Evolutionary conservation across 1,140 invertebrate genomes (phyloP), one percentile per base, ranked within the genome.

Genomic region (Lithobius niger): DNA sequence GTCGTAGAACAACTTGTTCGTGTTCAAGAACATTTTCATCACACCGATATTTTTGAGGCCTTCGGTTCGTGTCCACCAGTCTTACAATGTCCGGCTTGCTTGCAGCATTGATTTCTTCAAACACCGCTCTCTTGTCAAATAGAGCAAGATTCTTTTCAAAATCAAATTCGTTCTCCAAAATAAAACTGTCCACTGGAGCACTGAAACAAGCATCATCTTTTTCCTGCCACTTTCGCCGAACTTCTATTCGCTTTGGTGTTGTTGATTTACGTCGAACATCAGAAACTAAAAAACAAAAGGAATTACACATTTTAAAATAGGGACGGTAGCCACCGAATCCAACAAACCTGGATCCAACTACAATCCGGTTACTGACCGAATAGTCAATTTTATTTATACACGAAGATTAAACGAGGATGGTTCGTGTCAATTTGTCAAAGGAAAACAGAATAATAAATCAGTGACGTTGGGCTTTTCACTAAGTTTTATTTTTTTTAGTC

Each of bases 81-180:
- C 69, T 67, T 52, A 82, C 71, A 21, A 84, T 73, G 64, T 86
- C 83, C 3, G 82, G 82, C 61, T 81, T 82, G 44, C 79, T 76
- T 16, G 77, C 75, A 59, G 67, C 68, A 60, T 83, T 80, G 56
- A 86, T 79, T 69, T 85, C 78, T 63, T 88, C 81, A 79, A 81
- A 83, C 56, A 79, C 73, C 43, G 81, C 82, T 69, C 75, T 68
- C 72, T 94, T 94, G 71, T 93, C 84, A 72, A 93, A 93, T 24
- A 94, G 71, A 13, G 88, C 87, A 19, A 93, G 73, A 75, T 93
- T 93, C 59, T 88, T 90, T 68, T 93, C 88, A 78, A 94, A 93
- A 76, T 93, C 90, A 77, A 93, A 94, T 61, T 90, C 86, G 65
- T 86, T 78, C 57, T 75, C 70, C 44, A 77, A 57, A 19, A 69